Conservation (phyloP, 2,113 vertebrate genomes). For the Zosterops pallidus region DNA sequence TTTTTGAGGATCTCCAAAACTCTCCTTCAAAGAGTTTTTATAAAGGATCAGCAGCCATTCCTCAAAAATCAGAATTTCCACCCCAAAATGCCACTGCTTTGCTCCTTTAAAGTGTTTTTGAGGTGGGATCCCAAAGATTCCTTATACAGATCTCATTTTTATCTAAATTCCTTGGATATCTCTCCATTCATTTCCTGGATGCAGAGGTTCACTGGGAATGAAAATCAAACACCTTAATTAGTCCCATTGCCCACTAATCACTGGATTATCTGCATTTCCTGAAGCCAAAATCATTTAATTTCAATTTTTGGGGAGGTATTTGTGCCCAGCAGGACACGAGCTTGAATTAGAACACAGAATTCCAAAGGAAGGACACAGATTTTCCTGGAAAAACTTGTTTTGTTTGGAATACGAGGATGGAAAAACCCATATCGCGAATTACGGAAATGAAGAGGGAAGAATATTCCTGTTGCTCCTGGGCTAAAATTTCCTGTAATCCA, state of each 20-base stretch:
- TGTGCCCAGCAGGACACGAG: neutral
- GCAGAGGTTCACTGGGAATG: neutral
- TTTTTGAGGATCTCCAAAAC: neutral
- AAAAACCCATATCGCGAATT: neutral
- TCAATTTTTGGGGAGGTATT: neutral
- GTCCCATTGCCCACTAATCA: neutral
- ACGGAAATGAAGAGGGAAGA: neutral
- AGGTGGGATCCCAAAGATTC: neutral
- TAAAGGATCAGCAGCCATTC: neutral
- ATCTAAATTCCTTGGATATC: neutral
- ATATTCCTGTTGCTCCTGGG: neutral
- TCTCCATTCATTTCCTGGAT: neutral
- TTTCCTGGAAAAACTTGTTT: neutral
- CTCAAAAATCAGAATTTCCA: neutral
- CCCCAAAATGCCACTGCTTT: neutral
- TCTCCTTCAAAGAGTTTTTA: neutral
- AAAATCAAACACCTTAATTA: neutral
- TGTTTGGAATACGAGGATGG: neutral
- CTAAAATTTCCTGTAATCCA: neutral
- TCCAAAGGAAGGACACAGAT: neutral
- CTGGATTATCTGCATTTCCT: neutral
- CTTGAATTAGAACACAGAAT: neutral
- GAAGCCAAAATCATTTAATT: neutral
- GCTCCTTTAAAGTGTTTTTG: neutral
- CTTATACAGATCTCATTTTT: neutral